Base-by-base conservation (phyloP, 2,888 invertebrate genomes). In the Dyspetes luteomarginatus region DNA sequence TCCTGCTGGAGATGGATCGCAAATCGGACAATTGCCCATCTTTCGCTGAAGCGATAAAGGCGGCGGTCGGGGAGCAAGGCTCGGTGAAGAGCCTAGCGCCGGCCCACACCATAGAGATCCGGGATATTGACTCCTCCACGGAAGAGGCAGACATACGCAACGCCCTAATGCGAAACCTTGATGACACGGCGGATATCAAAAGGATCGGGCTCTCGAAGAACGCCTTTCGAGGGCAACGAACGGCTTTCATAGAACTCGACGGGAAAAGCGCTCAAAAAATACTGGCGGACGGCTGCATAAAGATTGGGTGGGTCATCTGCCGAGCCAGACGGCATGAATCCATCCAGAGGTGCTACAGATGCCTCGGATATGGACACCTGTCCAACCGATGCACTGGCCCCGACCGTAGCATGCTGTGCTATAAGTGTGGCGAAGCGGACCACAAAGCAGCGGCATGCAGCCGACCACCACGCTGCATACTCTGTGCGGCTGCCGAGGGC, bases 321-420 rank as follows among this genome's bases (percentile, higher is more conserved):
- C 67, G 76, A 26, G 24, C 50, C 4, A 48, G 67, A 5, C 36
- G 28, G 9, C 22, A 41, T 48, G 41, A 26, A 0, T 2, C 15
- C 17, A 24, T 56, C 26, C 58, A 41, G 17, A 48, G 75, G 22
- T 75, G 80, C 48, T 74, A 19, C 52, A 68, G 17, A 36, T 73
- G 73, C 58, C 77, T 48, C 4, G 72, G 78, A 30, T 82, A 64
- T n/a, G 72, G 78, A 60, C 78, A 82, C 45, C 28, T 19, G 15
- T 15, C 69, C 7, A 30, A 43, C 4, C 17, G 26, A 15, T 82
- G 68, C 43, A 48, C 36, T 2, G 75, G 64, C 15, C 71, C 79
- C 1, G 78, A 86, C 55, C 43, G 84, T 30, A 75, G 74, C 19
- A 67, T 48, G 5, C 65, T 73, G 1, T 86, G 83, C 78, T 79